Evolutionary conservation across 1,140 invertebrate genomes (phyloP), one percentile per base, ranked within the genome.

Genomic region (Carcinoscorpius rotundicauda): DNA sequence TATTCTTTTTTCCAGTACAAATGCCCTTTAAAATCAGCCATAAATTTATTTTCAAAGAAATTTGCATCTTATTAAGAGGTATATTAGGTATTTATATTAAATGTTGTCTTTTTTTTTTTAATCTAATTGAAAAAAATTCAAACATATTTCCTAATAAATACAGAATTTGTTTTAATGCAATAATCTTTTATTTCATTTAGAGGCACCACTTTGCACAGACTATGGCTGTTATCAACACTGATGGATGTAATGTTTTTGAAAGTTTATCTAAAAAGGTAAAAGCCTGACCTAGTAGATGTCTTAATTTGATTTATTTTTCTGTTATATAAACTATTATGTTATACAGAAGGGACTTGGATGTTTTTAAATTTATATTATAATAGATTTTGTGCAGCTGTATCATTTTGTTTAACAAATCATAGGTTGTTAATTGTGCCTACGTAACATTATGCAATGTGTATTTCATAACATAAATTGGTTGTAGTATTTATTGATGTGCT

Each of bases 201-300:
- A 80, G 87, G 51, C 90, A 94, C 78, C 91, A 93, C 76, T 81
- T 93, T 63, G 86, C 89, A 3, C 90, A 92, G 76, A 85, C 89
- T 0, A 84, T 93, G 79, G 88, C 86, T 69, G 88, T 90, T 71
- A 77, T 93, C 51, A 90, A 90, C 76, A 87, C 87, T 49, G 86
- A 91, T 64, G 87, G 86, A 48, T 92, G 90, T 74, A 92, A 93
- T 76, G 85, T 94, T 69, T 84, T 93, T 72, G 86, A 88, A 74
- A 80, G 82, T 65, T 74, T 93, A 51, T 52, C 66, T 6, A 59
- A 68, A 63, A 29, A 62, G 49, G 66, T 68, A 60, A 53, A 49
- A 29, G 29, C 2, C 29, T 29, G 29, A 29, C 29, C 29, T 29
- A 29, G 2, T 29, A 29, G 29, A 29, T 29, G 29, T 2, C 29